Percentiles rank a stretch among this genome's conserved stretches.
These are phyloP conservation scores for Myiozetetes cayanensis DNA, from an alignment of 2,113 vertebrate species.

Conservation along the genomic window DNA sequence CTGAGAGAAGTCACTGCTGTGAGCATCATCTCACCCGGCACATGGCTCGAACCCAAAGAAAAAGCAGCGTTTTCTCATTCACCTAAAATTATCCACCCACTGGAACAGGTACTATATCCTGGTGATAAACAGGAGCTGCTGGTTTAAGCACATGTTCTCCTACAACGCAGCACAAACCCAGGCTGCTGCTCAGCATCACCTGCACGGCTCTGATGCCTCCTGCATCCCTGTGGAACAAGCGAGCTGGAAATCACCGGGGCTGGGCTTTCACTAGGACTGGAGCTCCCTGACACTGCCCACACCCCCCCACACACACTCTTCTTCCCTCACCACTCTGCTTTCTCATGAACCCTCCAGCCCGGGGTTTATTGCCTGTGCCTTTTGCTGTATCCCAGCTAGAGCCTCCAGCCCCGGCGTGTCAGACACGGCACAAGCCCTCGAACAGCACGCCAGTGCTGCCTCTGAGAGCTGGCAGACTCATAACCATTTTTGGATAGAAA, in stretches of 20 bases:
- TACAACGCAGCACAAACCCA: not conserved
- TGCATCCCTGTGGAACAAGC: not conserved
- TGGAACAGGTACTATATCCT: not conserved
- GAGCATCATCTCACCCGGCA: conserved; percentile 10
- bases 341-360: not conserved
- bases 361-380: not conserved
- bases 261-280: not conserved
- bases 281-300: not conserved
- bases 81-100: conserved; percentile 52
- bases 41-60: not conserved
- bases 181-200: not conserved
- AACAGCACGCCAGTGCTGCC: not conserved
- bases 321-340: not conserved
- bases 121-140: conserved; percentile 42
- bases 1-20: not conserved
- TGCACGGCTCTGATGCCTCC: not conserved
- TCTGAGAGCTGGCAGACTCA: conserved; percentile 24
- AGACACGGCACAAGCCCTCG: not conserved
- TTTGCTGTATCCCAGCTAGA: not conserved
- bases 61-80: conserved; percentile 37
- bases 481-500: conserved; percentile 52
- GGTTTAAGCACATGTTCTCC: not conserved
- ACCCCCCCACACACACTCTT: not conserved
- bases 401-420: not conserved
- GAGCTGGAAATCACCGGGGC: not conserved